Conservation (phyloP, 2,113 vertebrate genomes). For the Copsychus sechellarum region DNA sequence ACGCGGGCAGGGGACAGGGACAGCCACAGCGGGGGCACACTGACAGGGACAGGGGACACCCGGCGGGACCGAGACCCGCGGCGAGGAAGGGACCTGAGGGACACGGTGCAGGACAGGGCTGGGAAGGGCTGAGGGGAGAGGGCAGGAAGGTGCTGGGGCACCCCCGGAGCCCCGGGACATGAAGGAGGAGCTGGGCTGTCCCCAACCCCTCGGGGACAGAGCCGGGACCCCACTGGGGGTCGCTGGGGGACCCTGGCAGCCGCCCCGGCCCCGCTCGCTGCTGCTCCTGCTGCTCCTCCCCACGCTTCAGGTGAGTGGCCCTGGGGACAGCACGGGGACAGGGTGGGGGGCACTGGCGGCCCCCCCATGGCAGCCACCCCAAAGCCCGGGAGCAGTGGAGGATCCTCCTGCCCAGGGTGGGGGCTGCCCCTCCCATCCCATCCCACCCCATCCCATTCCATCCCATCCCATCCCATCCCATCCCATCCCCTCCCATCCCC, state of each 20-base stretch:
- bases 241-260: neutral
- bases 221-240: rapidly evolving
- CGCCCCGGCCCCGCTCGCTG: neutral
- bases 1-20: neutral
- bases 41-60: neutral
- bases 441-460: too few species aligned
- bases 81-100: neutral
- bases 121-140: neutral
- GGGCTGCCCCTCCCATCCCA: too few species aligned
- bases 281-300: neutral
- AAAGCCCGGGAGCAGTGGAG: too few species aligned
- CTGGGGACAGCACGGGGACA: neutral
- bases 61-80: neutral
- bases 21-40: neutral
- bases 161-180: neutral
- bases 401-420: neutral
- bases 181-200: neutral
- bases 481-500: too few species aligned
- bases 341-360: rapidly evolving
- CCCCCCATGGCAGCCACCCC: neutral
- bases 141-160: neutral
- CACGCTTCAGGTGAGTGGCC: neutral
- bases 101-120: neutral
- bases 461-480: too few species aligned
- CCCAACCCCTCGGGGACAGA: neutral